Conservation (phyloP, 2,888 invertebrate genomes). For the Cyclophora punctaria region DNA sequence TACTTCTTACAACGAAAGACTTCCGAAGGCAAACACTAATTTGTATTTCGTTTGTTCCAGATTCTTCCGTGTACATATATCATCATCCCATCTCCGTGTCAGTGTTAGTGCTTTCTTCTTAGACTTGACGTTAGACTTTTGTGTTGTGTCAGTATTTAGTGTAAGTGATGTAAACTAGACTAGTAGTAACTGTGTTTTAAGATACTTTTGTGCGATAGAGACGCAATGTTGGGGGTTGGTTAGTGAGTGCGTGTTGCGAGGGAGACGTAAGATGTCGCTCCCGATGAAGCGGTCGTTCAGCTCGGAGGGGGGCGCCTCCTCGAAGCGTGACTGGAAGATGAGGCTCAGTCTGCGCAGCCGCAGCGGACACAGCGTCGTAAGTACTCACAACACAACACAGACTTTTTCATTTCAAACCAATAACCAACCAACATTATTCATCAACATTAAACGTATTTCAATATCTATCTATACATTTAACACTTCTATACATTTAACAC, state of each 20-base stretch:
- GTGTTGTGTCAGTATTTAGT: neutral
- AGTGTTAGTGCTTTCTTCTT: too few relatives aligned
- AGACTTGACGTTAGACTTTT: neutral
- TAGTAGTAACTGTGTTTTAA: slow-evolving; percentile 8
- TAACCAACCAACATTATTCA: too few relatives aligned
- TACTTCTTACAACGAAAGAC: too few relatives aligned
- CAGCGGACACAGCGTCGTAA: slow-evolving; percentile 76
- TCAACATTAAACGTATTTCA: too few relatives aligned
- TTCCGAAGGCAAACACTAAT: too few relatives aligned
- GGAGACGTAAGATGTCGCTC: slow-evolving; percentile 41
- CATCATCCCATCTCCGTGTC: neutral
- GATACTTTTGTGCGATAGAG: slow-evolving; percentile 31
- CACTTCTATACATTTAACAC: too few relatives aligned
- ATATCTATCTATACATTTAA: too few relatives aligned
- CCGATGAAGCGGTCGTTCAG: slow-evolving; percentile 80
- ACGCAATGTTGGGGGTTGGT: slow-evolving; percentile 29
- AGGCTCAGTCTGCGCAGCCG: slow-evolving; percentile 82
- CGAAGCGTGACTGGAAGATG: slow-evolving; percentile 82
- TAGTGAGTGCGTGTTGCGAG: slow-evolving; percentile 14
- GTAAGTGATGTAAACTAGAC: neutral
- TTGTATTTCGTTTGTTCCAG: slow-evolving; percentile 21
- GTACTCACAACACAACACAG: slow-evolving; percentile 18
- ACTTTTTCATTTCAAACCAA: too few relatives aligned
- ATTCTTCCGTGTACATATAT: slow-evolving; percentile 3
- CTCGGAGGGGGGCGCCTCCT: slow-evolving; percentile 74